phyloP scores from a whole-genome alignment of 2,113 vertebrate species.

The Tachuris rubrigastra region DNA sequence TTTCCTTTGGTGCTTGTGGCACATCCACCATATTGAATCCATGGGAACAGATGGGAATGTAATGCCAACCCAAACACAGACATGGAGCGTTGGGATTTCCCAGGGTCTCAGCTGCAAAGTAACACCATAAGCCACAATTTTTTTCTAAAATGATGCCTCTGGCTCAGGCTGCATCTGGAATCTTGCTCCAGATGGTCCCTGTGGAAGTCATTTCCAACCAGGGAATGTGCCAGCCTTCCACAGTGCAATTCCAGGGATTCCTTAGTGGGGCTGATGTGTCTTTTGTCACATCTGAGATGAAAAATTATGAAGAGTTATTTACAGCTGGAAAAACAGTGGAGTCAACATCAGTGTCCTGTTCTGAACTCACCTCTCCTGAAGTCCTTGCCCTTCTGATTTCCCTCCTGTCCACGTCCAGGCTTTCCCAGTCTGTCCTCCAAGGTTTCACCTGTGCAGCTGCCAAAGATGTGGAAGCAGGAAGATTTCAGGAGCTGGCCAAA shows the following conservation, averaged over 20 bases:
- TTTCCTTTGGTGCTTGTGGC: neutral
- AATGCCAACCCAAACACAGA: neutral
- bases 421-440: conserved; percentile 51
- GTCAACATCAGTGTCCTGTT: neutral
- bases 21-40: neutral
- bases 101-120: neutral
- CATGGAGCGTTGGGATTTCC: rapidly evolving
- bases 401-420: conserved; percentile 23
- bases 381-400: neutral
- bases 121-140: neutral
- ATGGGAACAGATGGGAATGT: neutral
- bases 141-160: neutral
- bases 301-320: neutral
- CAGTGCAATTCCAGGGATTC: neutral
- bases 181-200: neutral
- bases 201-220: neutral
- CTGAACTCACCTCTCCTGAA: too few relatives aligned
- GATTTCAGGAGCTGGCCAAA: conserved; percentile 33
- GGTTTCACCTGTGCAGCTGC: conserved; percentile 51
- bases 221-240: neutral
- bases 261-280: neutral
- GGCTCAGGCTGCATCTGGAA: neutral
- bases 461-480: neutral
- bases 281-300: neutral
- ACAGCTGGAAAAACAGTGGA: neutral